Percentiles rank a stretch among this genome's conserved stretches.
Evolutionary conservation across 2,797 vertebrate genomes (phyloP).

Genomic region (Masticophis lateralis): DNA sequence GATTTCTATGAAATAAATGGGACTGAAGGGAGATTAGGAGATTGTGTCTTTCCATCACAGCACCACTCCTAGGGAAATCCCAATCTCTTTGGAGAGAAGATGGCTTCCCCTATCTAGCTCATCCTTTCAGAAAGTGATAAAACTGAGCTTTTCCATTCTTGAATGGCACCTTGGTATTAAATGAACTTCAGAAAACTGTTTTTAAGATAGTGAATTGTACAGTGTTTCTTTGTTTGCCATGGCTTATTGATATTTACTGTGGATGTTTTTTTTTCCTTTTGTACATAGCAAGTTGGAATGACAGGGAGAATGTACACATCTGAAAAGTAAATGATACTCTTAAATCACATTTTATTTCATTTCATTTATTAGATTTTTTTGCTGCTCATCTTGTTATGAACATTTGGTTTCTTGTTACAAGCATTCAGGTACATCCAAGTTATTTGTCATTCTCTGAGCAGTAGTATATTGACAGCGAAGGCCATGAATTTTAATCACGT

Average conservation of each 20-base stretch:
- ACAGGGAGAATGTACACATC: neutral
- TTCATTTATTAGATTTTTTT: too few species aligned
- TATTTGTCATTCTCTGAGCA: neutral
- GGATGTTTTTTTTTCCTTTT: neutral
- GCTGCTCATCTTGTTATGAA: too few species aligned
- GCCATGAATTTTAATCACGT: too few species aligned
- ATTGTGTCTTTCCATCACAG: neutral
- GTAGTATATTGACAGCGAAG: neutral
- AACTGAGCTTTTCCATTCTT: too few species aligned
- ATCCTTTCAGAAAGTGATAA: too few species aligned
- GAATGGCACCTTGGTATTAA: neutral
- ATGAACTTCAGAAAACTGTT: neutral
- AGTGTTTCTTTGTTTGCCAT: neutral
- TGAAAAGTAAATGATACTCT: neutral
- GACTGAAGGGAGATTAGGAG: neutral
- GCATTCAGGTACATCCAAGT: neutral
- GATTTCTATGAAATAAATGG: neutral
- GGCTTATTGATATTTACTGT: neutral
- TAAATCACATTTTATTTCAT: neutral
- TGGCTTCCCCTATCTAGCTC: too few species aligned
- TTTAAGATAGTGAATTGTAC: neutral
- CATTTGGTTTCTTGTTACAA: neutral
- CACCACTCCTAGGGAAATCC: too few species aligned
- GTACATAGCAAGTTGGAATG: neutral
- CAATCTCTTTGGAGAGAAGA: too few species aligned